These are phyloP conservation scores for Patella depressa DNA, from an alignment of 2,888 invertebrate genomes.

Conservation along the genomic window DNA sequence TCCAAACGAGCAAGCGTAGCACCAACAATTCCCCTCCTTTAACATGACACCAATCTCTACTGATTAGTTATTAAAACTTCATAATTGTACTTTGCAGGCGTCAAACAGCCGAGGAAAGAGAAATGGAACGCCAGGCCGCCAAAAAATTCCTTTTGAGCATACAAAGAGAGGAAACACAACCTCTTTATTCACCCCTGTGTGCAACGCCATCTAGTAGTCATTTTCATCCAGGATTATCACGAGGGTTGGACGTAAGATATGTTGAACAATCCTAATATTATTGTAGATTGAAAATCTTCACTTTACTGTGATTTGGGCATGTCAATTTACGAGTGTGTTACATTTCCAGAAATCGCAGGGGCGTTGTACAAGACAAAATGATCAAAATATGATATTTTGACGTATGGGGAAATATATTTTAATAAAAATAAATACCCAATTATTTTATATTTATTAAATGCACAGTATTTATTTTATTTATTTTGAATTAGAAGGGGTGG, in stretches of 20 bases:
- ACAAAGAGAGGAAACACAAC: conserved; percentile 83
- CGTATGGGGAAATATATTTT: too few species aligned
- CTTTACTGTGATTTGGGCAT: too few species aligned
- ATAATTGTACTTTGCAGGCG: conserved; percentile 78
- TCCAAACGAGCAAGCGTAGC: not conserved
- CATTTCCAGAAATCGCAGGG: too few species aligned
- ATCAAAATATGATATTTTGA: too few species aligned
- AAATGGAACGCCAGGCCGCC: conserved; percentile 97
- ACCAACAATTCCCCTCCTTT: not conserved
- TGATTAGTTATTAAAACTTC: not conserved
- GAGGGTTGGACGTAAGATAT: conserved; percentile 12
- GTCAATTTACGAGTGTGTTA: too few species aligned
- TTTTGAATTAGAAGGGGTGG: too few species aligned
- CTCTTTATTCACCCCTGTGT: conserved; percentile 27
- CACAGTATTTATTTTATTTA: too few species aligned
- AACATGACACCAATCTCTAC: not conserved
- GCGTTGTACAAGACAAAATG: too few species aligned
- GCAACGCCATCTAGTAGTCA: conserved; percentile 15
- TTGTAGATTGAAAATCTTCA: too few species aligned
- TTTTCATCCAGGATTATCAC: conserved; percentile 8
- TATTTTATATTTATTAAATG: too few species aligned
- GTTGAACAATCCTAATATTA: not conserved
- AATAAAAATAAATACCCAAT: too few species aligned
- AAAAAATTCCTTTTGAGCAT: conserved; percentile 95
- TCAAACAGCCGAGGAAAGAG: conserved; percentile 97